phyloP scores from a whole-genome alignment of 2,888 invertebrate species.

The Dilophus febrilis region DNA sequence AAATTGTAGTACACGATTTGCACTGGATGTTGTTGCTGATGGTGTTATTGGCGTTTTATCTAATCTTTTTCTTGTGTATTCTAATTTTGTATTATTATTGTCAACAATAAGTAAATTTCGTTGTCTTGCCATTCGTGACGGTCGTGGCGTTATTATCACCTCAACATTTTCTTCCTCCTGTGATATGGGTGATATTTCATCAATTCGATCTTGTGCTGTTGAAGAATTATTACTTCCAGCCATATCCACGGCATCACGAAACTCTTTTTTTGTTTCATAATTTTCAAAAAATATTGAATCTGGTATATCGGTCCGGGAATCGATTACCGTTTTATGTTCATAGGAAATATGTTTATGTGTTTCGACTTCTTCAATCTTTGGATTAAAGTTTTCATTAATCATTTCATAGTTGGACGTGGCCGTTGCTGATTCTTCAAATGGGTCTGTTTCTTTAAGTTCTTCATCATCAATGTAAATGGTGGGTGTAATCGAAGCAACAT shows the following conservation, averaged over 20 bases:
- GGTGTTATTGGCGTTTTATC: background rate
- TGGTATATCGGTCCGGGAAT: background rate
- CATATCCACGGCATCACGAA: background rate
- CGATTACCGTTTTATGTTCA: background rate
- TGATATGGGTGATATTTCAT: background rate
- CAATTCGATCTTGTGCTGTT: background rate
- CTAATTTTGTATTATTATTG: background rate
- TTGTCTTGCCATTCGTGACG: conserved; percentile 1
- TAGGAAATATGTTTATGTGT: background rate
- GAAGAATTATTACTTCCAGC: background rate
- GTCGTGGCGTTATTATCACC: conserved; percentile 4
- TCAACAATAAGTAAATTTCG: background rate
- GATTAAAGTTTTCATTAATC: background rate
- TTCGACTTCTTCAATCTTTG: background rate
- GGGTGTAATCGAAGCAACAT: conserved; percentile 5
- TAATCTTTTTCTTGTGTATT: background rate
- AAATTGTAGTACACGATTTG: conserved; percentile 42
- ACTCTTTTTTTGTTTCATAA: background rate
- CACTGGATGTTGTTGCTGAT: background rate
- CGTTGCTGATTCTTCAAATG: no score
- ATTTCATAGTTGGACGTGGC: no score
- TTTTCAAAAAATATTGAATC: background rate
- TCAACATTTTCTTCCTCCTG: background rate
- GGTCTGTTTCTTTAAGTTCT: background rate
- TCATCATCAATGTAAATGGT: conserved; percentile 5